Percentiles rank a stretch among this genome's conserved stretches.
phyloP scores from a whole-genome alignment of 2,797 vertebrate species.

The Stomatorhinus walkeri region DNA sequence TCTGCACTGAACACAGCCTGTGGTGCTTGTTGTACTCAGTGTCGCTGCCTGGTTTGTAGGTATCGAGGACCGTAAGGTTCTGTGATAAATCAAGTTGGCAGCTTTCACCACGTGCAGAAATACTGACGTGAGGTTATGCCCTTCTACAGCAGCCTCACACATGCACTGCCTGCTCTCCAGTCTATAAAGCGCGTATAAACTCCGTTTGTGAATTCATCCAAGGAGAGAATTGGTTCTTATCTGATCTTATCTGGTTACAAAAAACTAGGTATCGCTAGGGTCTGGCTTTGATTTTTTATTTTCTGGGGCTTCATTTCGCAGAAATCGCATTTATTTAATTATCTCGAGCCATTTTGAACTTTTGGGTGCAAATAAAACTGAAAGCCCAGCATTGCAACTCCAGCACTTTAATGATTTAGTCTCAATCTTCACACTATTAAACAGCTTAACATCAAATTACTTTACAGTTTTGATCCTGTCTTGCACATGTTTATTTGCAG shows the following conservation, averaged over 20 bases:
- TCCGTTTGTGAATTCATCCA: neutral
- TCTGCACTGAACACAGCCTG: neutral
- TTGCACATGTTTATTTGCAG: neutral
- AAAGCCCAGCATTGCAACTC: neutral
- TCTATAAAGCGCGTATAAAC: neutral
- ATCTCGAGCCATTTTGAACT: neutral
- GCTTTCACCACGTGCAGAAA: neutral
- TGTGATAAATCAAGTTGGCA: neutral
- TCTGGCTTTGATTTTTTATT: neutral
- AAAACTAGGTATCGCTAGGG: neutral
- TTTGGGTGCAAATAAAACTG: neutral
- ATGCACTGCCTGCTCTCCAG: neutral
- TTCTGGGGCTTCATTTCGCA: neutral
- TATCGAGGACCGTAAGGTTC: neutral
- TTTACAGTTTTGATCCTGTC: neutral
- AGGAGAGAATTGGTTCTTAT: conserved; percentile 2
- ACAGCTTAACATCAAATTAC: neutral
- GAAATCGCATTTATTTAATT: neutral
- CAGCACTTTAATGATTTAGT: neutral
- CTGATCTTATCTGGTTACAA: neutral
- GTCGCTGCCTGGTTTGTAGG: neutral
- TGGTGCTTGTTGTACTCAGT: neutral
- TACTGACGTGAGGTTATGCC: neutral
- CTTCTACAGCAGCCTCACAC: neutral
- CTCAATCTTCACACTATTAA: neutral